phyloP scores from a whole-genome alignment of 2,888 invertebrate species.

The Hydroisotoma schaefferi region DNA sequence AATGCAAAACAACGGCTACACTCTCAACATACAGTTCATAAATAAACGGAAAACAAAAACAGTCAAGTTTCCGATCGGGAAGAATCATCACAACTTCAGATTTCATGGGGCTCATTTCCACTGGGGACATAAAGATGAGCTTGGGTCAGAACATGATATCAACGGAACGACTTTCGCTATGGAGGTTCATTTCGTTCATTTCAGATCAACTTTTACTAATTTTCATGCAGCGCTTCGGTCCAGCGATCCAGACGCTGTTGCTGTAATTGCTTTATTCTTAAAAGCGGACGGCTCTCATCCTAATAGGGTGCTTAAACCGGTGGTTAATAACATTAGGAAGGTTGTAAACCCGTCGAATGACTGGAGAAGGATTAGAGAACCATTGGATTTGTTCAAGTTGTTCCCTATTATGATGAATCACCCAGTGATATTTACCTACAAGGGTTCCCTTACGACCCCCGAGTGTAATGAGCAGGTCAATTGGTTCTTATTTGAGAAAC shows the following conservation, averaged over 20 bases:
- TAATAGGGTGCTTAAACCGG: not conserved
- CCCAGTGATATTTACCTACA: too few species aligned
- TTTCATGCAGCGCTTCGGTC: not conserved
- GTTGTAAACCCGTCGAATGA: too few species aligned
- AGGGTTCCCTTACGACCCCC: too few species aligned
- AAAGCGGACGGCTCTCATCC: not conserved
- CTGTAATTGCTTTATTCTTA: not conserved
- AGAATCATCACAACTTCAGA: too few species aligned
- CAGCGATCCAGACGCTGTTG: not conserved
- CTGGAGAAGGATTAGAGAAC: not conserved
- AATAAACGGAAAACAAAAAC: too few species aligned
- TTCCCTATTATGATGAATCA: not conserved
- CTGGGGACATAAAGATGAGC: not conserved
- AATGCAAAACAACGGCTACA: too few species aligned
- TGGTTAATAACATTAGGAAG: not conserved
- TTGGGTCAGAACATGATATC: constrained; percentile 1
- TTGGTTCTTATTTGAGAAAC: too few species aligned
- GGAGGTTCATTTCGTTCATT: constrained; percentile 8
- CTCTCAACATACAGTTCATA: too few species aligned
- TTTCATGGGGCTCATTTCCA: not conserved
- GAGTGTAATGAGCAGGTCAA: too few species aligned
- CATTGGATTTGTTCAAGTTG: not conserved
- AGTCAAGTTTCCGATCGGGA: too few species aligned
- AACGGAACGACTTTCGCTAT: not conserved
- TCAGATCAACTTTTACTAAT: not conserved